phyloP scores from a whole-genome alignment of 1,140 invertebrate genomes.

The Andrena cerasifolii region DNA sequence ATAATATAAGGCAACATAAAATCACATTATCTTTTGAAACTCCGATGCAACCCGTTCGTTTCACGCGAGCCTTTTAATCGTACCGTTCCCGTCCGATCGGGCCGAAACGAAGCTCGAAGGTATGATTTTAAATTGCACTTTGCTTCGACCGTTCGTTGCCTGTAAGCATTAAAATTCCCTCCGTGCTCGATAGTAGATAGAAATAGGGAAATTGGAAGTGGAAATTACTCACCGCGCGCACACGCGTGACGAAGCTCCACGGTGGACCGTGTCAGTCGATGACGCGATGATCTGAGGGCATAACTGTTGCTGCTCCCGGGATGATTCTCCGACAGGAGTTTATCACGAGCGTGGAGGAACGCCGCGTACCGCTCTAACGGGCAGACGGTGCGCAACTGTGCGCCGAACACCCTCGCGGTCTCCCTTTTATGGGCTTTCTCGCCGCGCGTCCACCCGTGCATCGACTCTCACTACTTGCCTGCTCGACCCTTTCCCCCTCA shows the following conservation, averaged over 20 bases:
- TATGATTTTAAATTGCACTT: too few relatives aligned
- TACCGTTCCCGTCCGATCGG: too few relatives aligned
- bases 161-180: background rate
- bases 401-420: conserved; percentile 58
- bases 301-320: conserved; percentile 63
- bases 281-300: conserved; percentile 47
- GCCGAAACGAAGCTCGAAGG: too few relatives aligned
- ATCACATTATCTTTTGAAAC: too few relatives aligned
- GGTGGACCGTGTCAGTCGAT: conserved; percentile 34
- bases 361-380: conserved; percentile 53
- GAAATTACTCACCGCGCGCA: conserved; percentile 59
- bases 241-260: conserved; percentile 54
- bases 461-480: conserved; percentile 58
- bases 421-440: conserved; percentile 66
- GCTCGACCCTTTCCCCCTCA: conserved; percentile 2
- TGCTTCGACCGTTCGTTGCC: background rate
- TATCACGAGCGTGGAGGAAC: conserved; percentile 32
- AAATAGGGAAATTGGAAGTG: background rate
- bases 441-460: conserved; percentile 55
- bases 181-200: too few relatives aligned
- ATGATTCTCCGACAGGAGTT: conserved; percentile 23
- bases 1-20: too few relatives aligned
- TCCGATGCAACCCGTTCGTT: too few relatives aligned
- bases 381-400: conserved; percentile 70
- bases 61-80: background rate